Base-by-base conservation (phyloP, 2,888 invertebrate genomes). In the Hoplodrina ambigua region DNA sequence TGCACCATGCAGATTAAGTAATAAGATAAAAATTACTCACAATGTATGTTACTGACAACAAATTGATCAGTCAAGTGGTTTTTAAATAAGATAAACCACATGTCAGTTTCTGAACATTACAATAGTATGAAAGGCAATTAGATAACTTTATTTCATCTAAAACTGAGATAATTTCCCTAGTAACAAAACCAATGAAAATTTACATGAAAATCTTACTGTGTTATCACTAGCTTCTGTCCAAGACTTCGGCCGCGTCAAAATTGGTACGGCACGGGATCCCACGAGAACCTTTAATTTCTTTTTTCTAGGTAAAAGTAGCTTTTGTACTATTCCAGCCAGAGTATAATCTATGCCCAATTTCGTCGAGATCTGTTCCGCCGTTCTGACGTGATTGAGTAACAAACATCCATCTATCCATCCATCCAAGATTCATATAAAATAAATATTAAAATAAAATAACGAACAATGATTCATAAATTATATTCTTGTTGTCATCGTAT, bases 1-100 rank as follows among this genome's bases (percentile, higher is more conserved):
- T 74, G 66, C 58, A 66, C 49, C n/a, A 67, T 52, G 67, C 13
- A 52, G 44, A 67, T 56, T 66, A 55, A 50, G 50, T 56, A 55
- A 46, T 57, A 56, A 46, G 17, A 52, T 74, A 37, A 52, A 56
- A 41, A 72, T 25, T 25, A 50, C 44, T 52, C 19, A 55, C 25
- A 25, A 50, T 11, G 3, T 49, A 13, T 2, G 15, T 2, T 44
- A 44, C 44, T n/a, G 7, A 49, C 7, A n/a, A 20, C 33, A 33
- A 2, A 56, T 33, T 46, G 13, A 30, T 65, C 8, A 50, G 46
- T 17, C 3, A 56, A 64, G 25, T 37, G n/a, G 5, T 17, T 50
- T 11, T n/a, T 56, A 50, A 61, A 55, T 49, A 55, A 63, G 8
- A 15, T 49, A 15, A 61, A 61, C 30, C 2, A n/a, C 13, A 61